Conservation (phyloP, 2,113 vertebrate genomes). For the Xiphorhynchus elegans region DNA sequence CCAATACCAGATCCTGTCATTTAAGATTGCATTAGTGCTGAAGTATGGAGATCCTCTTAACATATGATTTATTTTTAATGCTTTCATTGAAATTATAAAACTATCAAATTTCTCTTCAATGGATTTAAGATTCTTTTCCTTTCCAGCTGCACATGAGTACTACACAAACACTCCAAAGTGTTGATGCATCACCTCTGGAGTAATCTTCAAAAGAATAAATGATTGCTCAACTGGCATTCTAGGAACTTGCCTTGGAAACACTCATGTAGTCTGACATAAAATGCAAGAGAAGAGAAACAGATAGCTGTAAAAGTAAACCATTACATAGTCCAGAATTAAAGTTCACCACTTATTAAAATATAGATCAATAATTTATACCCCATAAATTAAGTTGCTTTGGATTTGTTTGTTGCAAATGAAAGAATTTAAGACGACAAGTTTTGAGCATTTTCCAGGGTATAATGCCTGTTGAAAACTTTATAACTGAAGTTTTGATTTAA, state of each 20-base stretch:
- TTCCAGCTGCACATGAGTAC: not conserved
- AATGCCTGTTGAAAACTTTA: not conserved
- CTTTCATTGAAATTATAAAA: slow-evolving; percentile 24
- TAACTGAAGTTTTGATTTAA: slow-evolving; percentile 1
- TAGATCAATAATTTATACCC: not conserved
- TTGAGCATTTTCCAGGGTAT: not conserved
- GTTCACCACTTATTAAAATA: not conserved
- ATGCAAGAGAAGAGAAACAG: not conserved
- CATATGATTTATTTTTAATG: slow-evolving; percentile 45
- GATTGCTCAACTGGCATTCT: not conserved
- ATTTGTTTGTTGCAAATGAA: not conserved
- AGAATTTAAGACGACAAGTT: not conserved
- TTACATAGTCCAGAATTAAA: not conserved
- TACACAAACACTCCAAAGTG: not conserved
- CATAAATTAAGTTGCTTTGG: not conserved
- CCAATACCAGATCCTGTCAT: slow-evolving; percentile 17
- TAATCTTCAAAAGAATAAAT: not conserved
- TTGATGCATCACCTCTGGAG: not conserved
- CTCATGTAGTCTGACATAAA: not conserved
- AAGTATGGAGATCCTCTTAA: slow-evolving; percentile 43
- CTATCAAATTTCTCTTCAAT: not conserved
- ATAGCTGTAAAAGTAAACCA: not conserved
- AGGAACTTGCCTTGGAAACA: not conserved
- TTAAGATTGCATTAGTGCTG: slow-evolving; percentile 11
- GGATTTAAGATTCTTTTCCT: not conserved